Percentiles rank a stretch among this genome's conserved stretches.
phyloP scores from a whole-genome alignment of 2,888 invertebrate species.

The Microctonus aethiopoides region DNA sequence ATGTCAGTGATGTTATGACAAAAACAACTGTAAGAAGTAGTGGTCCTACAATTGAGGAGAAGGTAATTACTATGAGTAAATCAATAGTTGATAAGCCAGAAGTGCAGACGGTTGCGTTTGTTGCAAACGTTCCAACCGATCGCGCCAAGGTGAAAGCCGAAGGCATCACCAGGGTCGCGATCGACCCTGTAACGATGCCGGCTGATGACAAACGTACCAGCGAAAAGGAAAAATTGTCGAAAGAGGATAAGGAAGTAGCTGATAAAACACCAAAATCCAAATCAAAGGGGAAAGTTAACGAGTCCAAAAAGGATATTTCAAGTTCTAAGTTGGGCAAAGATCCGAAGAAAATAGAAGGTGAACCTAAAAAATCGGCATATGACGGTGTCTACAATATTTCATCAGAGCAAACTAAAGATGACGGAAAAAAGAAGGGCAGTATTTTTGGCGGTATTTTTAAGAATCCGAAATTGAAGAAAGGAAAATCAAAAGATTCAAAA shows the following conservation, averaged over 20 bases:
- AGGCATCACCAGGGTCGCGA: slow-evolving; percentile 45
- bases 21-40: slow-evolving; percentile 35
- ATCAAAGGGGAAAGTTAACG: slow-evolving; percentile 21
- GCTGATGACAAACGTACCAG: slow-evolving; percentile 43
- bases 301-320: slow-evolving; percentile 47
- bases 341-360: slow-evolving; percentile 44
- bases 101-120: slow-evolving; percentile 47
- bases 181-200: slow-evolving; percentile 45
- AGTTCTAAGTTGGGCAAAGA: slow-evolving; percentile 41
- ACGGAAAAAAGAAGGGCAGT: slow-evolving; percentile 53
- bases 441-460: slow-evolving; percentile 63
- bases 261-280: slow-evolving; percentile 67
- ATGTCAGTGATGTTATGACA: slow-evolving; percentile 30
- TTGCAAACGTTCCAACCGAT: slow-evolving; percentile 46
- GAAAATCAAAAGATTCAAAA: slow-evolving; percentile 58
- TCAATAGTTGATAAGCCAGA: slow-evolving; percentile 36
- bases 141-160: slow-evolving; percentile 40
- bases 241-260: slow-evolving; percentile 71
- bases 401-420: slow-evolving; percentile 48
- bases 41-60: slow-evolving; percentile 36
- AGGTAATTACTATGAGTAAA: slow-evolving; percentile 39
- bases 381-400: slow-evolving; percentile 55
- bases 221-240: slow-evolving; percentile 70
- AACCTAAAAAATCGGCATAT: slow-evolving; percentile 47
- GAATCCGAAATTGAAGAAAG: slow-evolving; percentile 56